phyloP scores from a whole-genome alignment of 2,113 vertebrate species.

The Chaetura pelagica region DNA sequence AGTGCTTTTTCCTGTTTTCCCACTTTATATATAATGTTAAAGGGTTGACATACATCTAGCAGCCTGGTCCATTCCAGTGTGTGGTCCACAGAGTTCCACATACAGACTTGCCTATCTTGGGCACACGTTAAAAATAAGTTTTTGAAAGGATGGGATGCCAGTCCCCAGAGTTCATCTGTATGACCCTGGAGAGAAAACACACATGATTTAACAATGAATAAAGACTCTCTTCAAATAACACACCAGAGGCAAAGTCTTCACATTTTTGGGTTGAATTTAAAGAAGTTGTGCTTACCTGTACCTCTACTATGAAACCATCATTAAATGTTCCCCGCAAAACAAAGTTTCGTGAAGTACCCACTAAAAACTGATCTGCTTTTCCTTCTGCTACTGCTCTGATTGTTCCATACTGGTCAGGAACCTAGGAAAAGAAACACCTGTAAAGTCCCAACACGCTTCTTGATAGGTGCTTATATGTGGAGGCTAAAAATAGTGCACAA shows the following conservation, averaged over 20 bases:
- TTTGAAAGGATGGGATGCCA: constrained; percentile 93
- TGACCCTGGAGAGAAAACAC: constrained; percentile 85
- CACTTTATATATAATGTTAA: not conserved
- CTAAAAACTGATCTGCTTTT: constrained; percentile 92
- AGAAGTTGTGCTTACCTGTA: constrained; percentile 84
- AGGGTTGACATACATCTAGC: constrained; percentile 84
- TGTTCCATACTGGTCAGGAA: constrained; percentile 95
- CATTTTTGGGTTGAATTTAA: not conserved
- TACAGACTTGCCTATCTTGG: constrained; percentile 94
- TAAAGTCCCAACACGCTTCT: not conserved
- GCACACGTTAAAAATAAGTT: constrained; percentile 93
- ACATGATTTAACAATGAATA: not conserved
- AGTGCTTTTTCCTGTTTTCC: not conserved
- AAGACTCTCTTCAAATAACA: not conserved
- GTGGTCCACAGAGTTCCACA: constrained; percentile 92
- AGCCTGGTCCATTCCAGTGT: constrained; percentile 92
- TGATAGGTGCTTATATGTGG: not conserved
- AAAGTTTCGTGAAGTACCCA: constrained; percentile 95
- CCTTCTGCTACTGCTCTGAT: constrained; percentile 95
- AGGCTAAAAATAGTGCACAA: not conserved
- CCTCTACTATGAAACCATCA: constrained; percentile 92
- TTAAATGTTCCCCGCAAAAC: constrained; percentile 94
- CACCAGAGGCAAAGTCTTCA: not conserved
- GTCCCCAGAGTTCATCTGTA: constrained; percentile 97
- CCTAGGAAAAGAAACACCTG: constrained; percentile 75